Conservation (phyloP, 2,113 vertebrate species). For the Australoheros scitulus region DNA sequence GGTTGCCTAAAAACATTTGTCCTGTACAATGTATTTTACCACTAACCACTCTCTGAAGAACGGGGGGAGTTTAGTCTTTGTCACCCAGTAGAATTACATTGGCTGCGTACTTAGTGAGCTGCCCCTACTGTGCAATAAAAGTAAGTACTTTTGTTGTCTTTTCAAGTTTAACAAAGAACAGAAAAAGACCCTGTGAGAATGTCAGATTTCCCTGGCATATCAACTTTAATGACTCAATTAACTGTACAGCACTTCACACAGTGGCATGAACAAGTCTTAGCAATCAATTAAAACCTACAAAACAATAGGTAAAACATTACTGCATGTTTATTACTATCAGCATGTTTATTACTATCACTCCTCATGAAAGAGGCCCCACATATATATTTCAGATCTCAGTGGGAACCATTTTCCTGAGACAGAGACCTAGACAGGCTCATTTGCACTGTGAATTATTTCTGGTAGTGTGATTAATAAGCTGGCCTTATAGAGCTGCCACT, state of each 20-base stretch:
- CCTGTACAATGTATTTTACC: not conserved
- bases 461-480: conserved; percentile 37
- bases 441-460: conserved; percentile 35
- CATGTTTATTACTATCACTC: conserved; percentile 13
- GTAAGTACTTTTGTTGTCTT: not conserved
- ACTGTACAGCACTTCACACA: conserved; percentile 4
- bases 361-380: conserved; percentile 9
- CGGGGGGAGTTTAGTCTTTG: not conserved
- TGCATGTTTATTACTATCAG: not conserved
- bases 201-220: not conserved
- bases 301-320: not conserved
- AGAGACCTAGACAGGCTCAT: conserved; percentile 35
- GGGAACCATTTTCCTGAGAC: conserved; percentile 27
- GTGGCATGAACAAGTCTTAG: not conserved
- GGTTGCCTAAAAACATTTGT: not conserved
- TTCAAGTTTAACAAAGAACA: conserved; percentile 5
- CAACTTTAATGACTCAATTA: conserved; percentile 4
- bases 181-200: not conserved
- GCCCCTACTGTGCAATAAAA: not conserved
- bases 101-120: not conserved
- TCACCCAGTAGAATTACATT: not conserved
- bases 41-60: not conserved
- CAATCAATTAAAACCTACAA: conserved; percentile 33
- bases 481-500: conserved; percentile 26
- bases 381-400: conserved; percentile 46